phyloP scores from a whole-genome alignment of 2,797 vertebrate genomes.

The Dicrostonyx torquatus region DNA sequence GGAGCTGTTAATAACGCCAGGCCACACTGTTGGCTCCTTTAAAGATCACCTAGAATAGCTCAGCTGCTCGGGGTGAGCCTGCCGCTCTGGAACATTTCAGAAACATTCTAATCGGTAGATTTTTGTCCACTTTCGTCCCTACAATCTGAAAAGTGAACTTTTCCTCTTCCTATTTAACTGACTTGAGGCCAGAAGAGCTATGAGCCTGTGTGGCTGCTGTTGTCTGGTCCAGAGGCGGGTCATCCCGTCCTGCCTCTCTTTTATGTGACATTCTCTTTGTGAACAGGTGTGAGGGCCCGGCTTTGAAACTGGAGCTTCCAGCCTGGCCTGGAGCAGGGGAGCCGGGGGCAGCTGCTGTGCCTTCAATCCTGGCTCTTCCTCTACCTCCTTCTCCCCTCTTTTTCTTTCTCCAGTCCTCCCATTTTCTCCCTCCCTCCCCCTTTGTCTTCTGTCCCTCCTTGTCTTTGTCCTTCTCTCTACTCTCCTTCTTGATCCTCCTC shows the following conservation, averaged over 20 bases:
- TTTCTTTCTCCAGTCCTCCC: too few relatives aligned
- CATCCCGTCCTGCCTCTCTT: slow-evolving; percentile 53
- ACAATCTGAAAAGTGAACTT: background rate
- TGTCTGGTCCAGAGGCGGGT: background rate
- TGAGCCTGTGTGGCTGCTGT: background rate
- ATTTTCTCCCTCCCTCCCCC: background rate
- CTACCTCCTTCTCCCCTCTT: background rate
- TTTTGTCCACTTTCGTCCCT: too few relatives aligned
- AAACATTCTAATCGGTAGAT: background rate
- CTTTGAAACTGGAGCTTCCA: slow-evolving; percentile 75
- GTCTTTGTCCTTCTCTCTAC: background rate
- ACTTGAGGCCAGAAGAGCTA: background rate
- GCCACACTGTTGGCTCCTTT: background rate
- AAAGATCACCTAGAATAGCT: accelerated
- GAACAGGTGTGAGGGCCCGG: slow-evolving; percentile 82
- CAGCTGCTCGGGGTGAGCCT: background rate
- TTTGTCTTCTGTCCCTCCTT: background rate
- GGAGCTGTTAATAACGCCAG: background rate
- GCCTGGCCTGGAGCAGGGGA: slow-evolving; percentile 55
- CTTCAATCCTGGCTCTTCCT: background rate
- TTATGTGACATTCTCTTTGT: slow-evolving; percentile 51
- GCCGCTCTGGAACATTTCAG: background rate
- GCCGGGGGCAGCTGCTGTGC: slow-evolving; percentile 70
- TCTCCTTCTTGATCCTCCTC: background rate
- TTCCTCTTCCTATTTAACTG: background rate